Base-by-base conservation (phyloP, 2,888 invertebrate species). In the Archips crataeganus region DNA sequence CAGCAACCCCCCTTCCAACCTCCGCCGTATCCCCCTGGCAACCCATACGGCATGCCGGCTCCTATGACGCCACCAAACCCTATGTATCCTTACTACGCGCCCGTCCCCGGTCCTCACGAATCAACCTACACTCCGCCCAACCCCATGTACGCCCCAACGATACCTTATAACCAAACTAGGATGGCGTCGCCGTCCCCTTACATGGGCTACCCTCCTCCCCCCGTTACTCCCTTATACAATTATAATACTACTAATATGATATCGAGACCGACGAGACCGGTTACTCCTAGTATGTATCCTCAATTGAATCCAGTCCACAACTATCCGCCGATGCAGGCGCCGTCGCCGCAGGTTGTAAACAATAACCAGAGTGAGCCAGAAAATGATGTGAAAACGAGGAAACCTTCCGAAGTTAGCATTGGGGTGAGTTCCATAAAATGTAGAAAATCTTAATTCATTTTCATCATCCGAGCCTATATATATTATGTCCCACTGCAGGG, bases 211-310 rank as follows among this genome's bases (percentile, higher is more conserved):
- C 88, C 88, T 0, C 83, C 87, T 0, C 77, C 81, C 13, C 73
- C 77, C 0, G 80, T 80, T 47, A 68, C 81, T 0, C 81, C 85
- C 0, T 71, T 85, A 0, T 94, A 92, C 78, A 94, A 93, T 76
- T 94, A 91, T 73, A 90, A 78, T 57, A 92, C 92, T 1, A 94
- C 94, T 0, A 94, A 92, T 57, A 87, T 94, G 91, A 92, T 94
- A 77, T 81, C 93, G 0, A 80, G 93, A 49, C 89, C 92, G 0
- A 84, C 91, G 0, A 81, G 89, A 15, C 92, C 93, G 0, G 78
- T 79, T 9, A 54, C 68, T n/a, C 70, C 74, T 5, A 80, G 65
- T 15, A 47, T 93, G 39, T 93, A 93, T 72, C 93, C 94, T 0
- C 90, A 89, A 71, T 72, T 91, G 34, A 86, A 78, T 75, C 93